A percentile compares a stretch with the other conserved stretches of the same genome.
Conservation (phyloP, 2,113 vertebrate genomes). For the Tauraco erythrolophus region DNA sequence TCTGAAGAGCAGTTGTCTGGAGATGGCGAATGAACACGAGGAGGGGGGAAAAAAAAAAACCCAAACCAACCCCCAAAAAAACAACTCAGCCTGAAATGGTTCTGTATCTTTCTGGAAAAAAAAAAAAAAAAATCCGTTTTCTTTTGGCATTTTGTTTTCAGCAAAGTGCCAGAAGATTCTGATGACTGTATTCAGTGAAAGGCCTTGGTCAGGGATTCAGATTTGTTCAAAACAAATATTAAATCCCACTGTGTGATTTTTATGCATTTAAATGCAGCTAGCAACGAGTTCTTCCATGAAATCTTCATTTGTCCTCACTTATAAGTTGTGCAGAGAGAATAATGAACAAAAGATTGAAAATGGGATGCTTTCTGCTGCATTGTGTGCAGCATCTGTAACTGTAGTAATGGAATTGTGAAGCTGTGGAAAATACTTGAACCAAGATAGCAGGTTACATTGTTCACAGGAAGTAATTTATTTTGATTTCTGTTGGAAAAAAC, state of each 20-base stretch:
- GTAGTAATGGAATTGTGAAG: background rate
- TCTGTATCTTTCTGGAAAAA: slow-evolving; percentile 9
- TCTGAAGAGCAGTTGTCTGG: slow-evolving; percentile 28
- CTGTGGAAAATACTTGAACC: background rate
- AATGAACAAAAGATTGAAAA: background rate
- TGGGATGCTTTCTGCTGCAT: slow-evolving; percentile 21
- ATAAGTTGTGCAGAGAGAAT: background rate
- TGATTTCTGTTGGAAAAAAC: background rate
- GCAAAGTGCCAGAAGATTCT: slow-evolving; percentile 40
- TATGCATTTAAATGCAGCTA: background rate
- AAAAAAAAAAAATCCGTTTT: background rate
- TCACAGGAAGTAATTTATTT: background rate
- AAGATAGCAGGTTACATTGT: background rate
- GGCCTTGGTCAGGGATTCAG: slow-evolving; percentile 8
- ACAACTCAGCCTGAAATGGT: background rate
- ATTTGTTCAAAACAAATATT: background rate
- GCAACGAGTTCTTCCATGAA: background rate
- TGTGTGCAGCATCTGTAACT: background rate
- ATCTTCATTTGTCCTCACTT: background rate
- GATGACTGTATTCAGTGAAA: background rate
- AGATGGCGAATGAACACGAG: background rate
- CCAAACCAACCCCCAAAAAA: background rate
- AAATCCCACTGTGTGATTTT: background rate
- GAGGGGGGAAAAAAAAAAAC: background rate
- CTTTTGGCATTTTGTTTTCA: background rate